Evolutionary conservation across 92 coral and sea anemone species (phyloP).

Genomic region (Epizoanthus fatuus): DNA sequence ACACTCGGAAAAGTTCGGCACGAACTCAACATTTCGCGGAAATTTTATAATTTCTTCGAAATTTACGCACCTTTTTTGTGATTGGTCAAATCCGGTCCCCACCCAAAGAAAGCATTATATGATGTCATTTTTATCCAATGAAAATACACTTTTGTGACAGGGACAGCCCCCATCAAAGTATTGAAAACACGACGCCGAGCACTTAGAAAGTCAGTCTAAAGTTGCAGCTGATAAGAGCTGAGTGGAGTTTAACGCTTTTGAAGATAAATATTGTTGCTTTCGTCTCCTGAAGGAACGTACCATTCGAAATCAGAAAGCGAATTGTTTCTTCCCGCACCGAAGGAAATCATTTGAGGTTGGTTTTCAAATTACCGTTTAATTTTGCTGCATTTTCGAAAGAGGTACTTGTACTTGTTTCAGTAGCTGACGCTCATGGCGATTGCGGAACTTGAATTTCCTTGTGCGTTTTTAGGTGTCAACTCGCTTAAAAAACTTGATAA

Average conservation of each 20-base stretch:
- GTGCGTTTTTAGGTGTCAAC: background rate
- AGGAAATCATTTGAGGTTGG: slow-evolving; percentile 18
- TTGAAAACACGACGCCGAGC: too few species aligned
- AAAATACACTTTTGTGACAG: background rate
- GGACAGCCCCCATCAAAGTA: background rate
- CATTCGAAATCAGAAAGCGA: background rate
- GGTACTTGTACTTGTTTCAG: background rate
- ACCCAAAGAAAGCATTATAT: background rate
- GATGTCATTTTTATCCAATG: slow-evolving; percentile 10
- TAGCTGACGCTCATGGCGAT: background rate
- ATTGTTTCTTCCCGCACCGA: background rate
- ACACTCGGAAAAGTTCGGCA: too few species aligned
- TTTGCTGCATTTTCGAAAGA: background rate
- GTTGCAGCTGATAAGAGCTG: too few species aligned
- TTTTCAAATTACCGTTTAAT: background rate
- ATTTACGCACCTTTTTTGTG: too few species aligned
- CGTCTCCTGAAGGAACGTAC: background rate
- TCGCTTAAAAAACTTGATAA: background rate
- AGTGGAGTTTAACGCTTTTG: too few species aligned
- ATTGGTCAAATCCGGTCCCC: too few species aligned
- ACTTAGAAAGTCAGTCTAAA: too few species aligned
- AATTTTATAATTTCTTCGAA: too few species aligned
- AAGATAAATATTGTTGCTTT: background rate
- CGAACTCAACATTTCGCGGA: too few species aligned
- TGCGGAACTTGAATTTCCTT: slow-evolving; percentile 27